A percentile compares a stretch with the other conserved stretches of the same genome.
These are phyloP conservation scores for Melipona bicolor DNA, from an alignment of 2,888 invertebrate genomes.

Conservation along the genomic window DNA sequence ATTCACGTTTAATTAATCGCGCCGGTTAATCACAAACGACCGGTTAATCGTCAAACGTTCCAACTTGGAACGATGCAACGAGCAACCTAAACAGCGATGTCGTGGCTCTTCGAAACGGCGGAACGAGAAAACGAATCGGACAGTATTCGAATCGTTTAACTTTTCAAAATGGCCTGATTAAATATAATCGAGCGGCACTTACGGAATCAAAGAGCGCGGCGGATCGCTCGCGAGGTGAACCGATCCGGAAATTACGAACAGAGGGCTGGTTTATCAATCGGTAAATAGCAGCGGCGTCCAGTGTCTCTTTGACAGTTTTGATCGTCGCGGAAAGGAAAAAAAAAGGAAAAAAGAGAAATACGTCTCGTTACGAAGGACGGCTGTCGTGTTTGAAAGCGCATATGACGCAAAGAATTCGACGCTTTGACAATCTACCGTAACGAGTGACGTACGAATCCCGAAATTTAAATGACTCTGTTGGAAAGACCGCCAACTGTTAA, in stretches of 20 bases:
- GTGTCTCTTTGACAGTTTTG: slow-evolving; percentile 5
- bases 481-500: not conserved
- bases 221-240: not conserved
- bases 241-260: not conserved
- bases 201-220: slow-evolving; percentile 19
- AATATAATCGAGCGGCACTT: not conserved
- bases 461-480: not conserved
- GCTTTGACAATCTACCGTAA: not conserved
- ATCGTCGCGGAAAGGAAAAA: not conserved
- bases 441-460: not conserved
- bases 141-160: not conserved
- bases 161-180: slow-evolving; percentile 30
- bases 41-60: slow-evolving; percentile 7
- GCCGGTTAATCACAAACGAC: slow-evolving; percentile 8
- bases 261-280: not conserved
- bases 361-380: not conserved
- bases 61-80: not conserved
- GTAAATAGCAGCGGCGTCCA: not conserved
- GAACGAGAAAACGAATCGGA: not conserved
- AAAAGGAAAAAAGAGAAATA: not conserved
- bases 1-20: slow-evolving; percentile 15
- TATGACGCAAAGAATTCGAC: not conserved
- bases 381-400: not conserved
- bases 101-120: not conserved
- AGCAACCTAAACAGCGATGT: not conserved